These are phyloP conservation scores for Iphiclides podalirius DNA, from an alignment of 2,888 invertebrate species.

Conservation along the genomic window DNA sequence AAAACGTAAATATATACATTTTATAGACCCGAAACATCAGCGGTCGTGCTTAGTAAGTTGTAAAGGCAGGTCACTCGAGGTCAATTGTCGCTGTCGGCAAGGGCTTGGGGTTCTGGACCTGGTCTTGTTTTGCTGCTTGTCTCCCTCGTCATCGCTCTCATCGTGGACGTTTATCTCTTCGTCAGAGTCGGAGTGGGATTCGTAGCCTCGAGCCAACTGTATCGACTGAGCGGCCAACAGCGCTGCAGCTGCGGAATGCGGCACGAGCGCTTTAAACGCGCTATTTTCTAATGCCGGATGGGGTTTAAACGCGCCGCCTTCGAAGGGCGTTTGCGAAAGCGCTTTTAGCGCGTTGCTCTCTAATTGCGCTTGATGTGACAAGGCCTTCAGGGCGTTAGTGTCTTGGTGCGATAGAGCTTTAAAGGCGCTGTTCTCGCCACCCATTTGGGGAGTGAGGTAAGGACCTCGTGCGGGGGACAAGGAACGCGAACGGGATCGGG, in stretches of 20 bases:
- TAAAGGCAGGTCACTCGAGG: slow-evolving; percentile 79
- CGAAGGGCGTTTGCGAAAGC: slow-evolving; percentile 57
- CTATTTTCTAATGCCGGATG: slow-evolving; percentile 87
- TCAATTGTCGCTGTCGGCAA: slow-evolving; percentile 48
- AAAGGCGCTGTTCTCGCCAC: slow-evolving; percentile 95
- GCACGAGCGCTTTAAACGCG: slow-evolving; percentile 90
- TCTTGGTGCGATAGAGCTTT: slow-evolving; percentile 85
- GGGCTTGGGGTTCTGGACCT: slow-evolving; percentile 73
- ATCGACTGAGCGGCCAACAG: slow-evolving; percentile 74
- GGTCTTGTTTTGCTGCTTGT: slow-evolving; percentile 60
- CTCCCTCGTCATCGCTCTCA: slow-evolving; percentile 83
- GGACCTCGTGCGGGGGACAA: slow-evolving; percentile 83
- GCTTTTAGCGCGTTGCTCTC: slow-evolving; percentile 80
- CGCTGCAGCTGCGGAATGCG: slow-evolving; percentile 82
- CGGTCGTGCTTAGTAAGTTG: slow-evolving; percentile 88
- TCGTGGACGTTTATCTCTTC: slow-evolving; percentile 94
- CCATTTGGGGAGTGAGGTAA: slow-evolving; percentile 84
- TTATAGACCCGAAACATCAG: slow-evolving; percentile 49
- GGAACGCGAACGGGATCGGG: slow-evolving; percentile 84
- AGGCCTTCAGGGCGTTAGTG: slow-evolving; percentile 78
- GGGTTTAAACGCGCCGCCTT: slow-evolving; percentile 62
- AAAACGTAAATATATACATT: slow-evolving; percentile 52
- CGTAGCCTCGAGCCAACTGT: slow-evolving; percentile 68
- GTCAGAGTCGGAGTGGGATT: slow-evolving; percentile 82
- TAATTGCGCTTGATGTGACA: slow-evolving; percentile 78